Conservation (phyloP, 2,113 vertebrate genomes). For the Antidorcas marsupialis region DNA sequence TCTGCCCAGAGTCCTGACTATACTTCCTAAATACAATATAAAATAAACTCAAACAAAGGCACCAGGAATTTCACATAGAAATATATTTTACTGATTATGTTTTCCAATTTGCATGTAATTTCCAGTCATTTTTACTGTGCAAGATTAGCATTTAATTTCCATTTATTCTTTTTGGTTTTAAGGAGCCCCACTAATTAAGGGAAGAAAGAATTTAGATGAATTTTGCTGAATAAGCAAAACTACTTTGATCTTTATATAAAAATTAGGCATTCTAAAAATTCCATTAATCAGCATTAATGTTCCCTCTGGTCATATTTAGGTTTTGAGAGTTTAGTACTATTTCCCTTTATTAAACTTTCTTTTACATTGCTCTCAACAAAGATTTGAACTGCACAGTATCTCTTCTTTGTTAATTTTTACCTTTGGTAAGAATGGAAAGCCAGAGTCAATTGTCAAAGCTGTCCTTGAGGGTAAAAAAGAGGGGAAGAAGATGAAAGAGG, state of each 20-base stretch:
- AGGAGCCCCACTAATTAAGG: constrained; percentile 34
- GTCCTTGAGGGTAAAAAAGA: not conserved
- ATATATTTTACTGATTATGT: constrained; percentile 21
- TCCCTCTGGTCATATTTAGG: not conserved
- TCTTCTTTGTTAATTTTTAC: not conserved
- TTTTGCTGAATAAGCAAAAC: constrained; percentile 50
- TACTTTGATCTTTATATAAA: constrained; percentile 45
- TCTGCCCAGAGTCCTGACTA: not conserved
- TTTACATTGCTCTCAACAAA: not conserved
- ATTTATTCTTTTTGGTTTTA: constrained; percentile 20
- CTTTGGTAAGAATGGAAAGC: not conserved
- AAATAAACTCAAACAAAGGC: not conserved
- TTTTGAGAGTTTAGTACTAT: not conserved
- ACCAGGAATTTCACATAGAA: constrained; percentile 2
- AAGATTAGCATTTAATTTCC: constrained; percentile 57
- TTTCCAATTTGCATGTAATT: constrained; percentile 52
- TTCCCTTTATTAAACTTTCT: not conserved
- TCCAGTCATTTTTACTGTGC: constrained; percentile 23
- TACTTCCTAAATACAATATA: not conserved
- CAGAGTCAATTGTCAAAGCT: not conserved
- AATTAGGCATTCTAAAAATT: constrained; percentile 22
- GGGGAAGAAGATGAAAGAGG: not conserved
- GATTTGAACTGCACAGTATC: not conserved
- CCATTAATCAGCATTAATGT: constrained; percentile 33
- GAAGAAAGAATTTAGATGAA: constrained; percentile 33